These are phyloP conservation scores for Drosophila oshimai DNA, from an alignment of 1,140 invertebrate genomes.

Conservation along the genomic window DNA sequence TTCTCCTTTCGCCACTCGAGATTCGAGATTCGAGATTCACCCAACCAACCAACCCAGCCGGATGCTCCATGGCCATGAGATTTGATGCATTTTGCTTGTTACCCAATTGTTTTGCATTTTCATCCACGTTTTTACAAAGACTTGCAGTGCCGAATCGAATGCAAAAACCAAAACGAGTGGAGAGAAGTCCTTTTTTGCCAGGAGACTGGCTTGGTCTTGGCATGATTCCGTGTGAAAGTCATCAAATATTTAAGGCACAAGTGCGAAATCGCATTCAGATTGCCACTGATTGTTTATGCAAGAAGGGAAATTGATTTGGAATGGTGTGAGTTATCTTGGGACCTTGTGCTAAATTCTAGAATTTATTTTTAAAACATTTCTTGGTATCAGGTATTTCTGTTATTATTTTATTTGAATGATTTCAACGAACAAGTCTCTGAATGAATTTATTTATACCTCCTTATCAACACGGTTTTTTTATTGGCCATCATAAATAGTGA, in stretches of 20 bases:
- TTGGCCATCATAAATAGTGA: background rate
- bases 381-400: background rate
- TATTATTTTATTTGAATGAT: background rate
- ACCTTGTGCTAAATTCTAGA: background rate
- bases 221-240: slow-evolving; percentile 45
- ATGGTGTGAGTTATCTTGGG: background rate
- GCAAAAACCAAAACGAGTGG: too few species aligned
- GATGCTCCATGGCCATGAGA: slow-evolving; percentile 30
- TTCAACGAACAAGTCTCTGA: slow-evolving; percentile 1
- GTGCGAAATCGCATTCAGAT: slow-evolving; percentile 25
- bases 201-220: background rate
- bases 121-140: slow-evolving; percentile 7
- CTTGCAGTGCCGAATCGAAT: slow-evolving; percentile 17
- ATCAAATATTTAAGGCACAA: slow-evolving; percentile 53
- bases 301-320: slow-evolving; percentile 37
- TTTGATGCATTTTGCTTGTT: slow-evolving; percentile 77
- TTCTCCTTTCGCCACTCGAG: slow-evolving; percentile 46
- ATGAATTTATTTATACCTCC: slow-evolving; percentile 28
- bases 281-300: slow-evolving; percentile 20
- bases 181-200: background rate
- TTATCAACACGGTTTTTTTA: slow-evolving; percentile 6
- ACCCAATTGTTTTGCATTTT: slow-evolving; percentile 74
- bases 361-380: background rate
- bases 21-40: slow-evolving; percentile 12
- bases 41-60: background rate